phyloP scores from a whole-genome alignment of 2,797 vertebrate species.

The Holocentrus rufus region DNA sequence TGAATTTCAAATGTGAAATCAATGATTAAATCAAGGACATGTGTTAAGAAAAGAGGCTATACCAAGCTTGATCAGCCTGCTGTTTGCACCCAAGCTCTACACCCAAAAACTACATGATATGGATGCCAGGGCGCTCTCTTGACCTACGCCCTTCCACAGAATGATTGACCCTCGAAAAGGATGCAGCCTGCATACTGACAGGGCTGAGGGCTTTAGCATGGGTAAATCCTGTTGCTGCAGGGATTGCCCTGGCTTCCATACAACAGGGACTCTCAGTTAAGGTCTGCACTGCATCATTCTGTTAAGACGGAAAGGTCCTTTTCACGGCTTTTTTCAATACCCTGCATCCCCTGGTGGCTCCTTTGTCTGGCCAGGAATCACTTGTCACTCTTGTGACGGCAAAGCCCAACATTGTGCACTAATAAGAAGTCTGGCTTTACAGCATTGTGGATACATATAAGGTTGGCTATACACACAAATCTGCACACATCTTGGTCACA shows the following conservation, averaged over 20 bases:
- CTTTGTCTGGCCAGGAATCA: constrained; percentile 71
- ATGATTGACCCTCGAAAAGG: constrained; percentile 41
- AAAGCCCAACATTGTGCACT: constrained; percentile 26
- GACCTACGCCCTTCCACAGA: constrained; percentile 26
- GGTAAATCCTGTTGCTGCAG: constrained; percentile 52
- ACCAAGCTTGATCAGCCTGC: constrained; percentile 14
- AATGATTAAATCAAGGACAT: constrained; percentile 23
- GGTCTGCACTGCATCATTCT: constrained; percentile 63
- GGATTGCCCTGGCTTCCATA: constrained; percentile 63
- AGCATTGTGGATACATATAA: constrained; percentile 18
- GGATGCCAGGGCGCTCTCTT: constrained; percentile 8
- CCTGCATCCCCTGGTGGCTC: constrained; percentile 50
- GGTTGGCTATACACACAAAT: constrained; percentile 17
- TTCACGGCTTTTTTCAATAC: constrained; percentile 68
- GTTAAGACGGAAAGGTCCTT: constrained; percentile 61
- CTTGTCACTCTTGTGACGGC: constrained; percentile 73
- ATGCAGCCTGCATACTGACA: constrained; percentile 44
- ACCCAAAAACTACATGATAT: constrained; percentile 11
- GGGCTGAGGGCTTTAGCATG: constrained; percentile 37
- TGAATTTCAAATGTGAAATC: constrained; percentile 40
- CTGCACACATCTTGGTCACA: constrained; percentile 6
- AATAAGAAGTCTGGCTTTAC: constrained; percentile 20
- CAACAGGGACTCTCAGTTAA: constrained; percentile 35
- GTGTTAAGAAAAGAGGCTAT: not conserved
- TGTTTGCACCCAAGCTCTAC: constrained; percentile 17